A percentile compares a stretch with the other conserved stretches of the same genome.
Conservation (phyloP, 2,113 vertebrate species). For the Pleuronectes platessa region DNA sequence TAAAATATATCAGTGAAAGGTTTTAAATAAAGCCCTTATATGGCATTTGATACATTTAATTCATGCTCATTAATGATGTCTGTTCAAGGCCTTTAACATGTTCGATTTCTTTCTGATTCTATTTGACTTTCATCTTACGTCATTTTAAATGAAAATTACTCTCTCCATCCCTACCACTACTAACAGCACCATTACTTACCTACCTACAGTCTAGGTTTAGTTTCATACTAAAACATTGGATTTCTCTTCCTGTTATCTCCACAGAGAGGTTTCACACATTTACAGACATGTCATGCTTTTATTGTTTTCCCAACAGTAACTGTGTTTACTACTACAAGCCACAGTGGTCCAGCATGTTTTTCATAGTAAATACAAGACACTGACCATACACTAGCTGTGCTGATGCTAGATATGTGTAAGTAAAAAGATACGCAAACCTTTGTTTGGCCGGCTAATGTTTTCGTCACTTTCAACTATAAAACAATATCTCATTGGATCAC, state of each 20-base stretch:
- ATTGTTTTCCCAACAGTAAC: neutral
- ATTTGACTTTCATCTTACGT: neutral
- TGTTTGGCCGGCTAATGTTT: too few species aligned
- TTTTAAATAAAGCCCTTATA: neutral
- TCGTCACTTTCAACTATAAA: too few species aligned
- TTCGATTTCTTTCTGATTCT: too few species aligned
- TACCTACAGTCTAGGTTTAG: neutral
- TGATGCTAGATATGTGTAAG: neutral
- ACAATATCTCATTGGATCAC: too few species aligned
- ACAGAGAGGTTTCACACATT: neutral
- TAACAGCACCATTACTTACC: neutral
- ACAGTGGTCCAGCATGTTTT: neutral
- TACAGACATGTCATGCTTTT: neutral
- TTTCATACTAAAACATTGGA: neutral
- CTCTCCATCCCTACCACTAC: neutral
- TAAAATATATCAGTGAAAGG: neutral
- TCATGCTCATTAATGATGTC: neutral
- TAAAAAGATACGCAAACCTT: too few species aligned
- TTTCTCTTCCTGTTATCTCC: neutral
- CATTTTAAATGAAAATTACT: neutral
- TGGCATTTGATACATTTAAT: too few species aligned
- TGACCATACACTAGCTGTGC: neutral
- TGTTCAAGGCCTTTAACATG: too few species aligned
- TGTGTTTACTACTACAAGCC: neutral
- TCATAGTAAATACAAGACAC: neutral